These are phyloP conservation scores for Sebastiscus albofasciatus DNA, from an alignment of 2,797 vertebrate genomes.

Conservation along the genomic window DNA sequence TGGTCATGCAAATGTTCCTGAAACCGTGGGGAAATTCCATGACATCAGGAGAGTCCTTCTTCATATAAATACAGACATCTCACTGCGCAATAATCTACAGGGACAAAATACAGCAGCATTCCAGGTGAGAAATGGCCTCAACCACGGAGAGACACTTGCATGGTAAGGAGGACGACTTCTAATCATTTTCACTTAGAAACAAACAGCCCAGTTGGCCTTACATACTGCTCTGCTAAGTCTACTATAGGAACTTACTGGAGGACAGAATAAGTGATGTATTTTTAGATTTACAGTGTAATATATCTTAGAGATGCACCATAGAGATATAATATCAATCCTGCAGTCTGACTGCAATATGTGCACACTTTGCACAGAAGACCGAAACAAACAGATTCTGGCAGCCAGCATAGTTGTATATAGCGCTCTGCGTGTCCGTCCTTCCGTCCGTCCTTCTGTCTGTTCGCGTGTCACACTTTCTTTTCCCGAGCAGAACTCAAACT, in stretches of 20 bases:
- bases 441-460: no score
- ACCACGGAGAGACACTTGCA: not conserved
- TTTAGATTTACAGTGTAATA: not conserved
- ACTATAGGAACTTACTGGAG: not conserved
- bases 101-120: not conserved
- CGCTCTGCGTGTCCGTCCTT: no score
- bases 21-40: not conserved
- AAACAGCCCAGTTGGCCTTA: not conserved
- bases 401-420: no score
- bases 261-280: not conserved
- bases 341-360: no score
- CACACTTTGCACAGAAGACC: no score
- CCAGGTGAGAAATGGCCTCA: not conserved
- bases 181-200: not conserved
- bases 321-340: no score
- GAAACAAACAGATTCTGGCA: no score
- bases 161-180: not conserved
- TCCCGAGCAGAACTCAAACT: no score
- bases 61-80: not conserved
- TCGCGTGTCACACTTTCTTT: no score
- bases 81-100: not conserved
- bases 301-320: no score
- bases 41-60: not conserved
- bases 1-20: not conserved
- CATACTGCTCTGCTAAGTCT: not conserved